A percentile compares a stretch with the other conserved stretches of the same genome.
These are phyloP conservation scores for Griposia aprilina DNA, from an alignment of 2,888 invertebrate genomes.

Conservation along the genomic window DNA sequence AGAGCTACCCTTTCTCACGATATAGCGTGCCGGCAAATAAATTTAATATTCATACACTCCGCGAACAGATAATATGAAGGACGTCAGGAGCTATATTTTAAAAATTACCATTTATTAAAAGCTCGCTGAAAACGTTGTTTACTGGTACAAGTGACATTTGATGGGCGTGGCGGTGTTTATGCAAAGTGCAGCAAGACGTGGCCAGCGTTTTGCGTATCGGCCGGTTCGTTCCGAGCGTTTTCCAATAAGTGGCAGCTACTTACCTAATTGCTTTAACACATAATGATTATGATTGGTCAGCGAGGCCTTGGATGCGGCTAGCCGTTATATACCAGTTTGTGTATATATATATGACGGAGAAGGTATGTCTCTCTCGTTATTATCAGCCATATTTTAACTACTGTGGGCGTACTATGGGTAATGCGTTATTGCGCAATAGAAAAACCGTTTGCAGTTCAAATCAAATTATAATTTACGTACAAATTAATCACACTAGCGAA, in stretches of 20 bases:
- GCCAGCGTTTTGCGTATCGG: constrained; percentile 63
- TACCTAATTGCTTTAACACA: constrained; percentile 81
- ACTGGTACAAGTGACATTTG: constrained; percentile 75
- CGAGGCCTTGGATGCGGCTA: constrained; percentile 43
- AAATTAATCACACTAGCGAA: too few species aligned
- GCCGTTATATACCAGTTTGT: constrained; percentile 37
- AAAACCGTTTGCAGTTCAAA: too few species aligned
- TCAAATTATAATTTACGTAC: too few species aligned
- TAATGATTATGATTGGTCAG: constrained; percentile 81
- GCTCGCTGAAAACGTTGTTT: constrained; percentile 68
- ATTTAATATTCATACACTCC: constrained; percentile 67
- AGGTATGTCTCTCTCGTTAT: too few species aligned
- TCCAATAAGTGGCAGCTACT: constrained; percentile 76
- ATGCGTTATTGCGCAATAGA: too few species aligned
- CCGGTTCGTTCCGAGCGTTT: constrained; percentile 61
- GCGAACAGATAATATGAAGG: constrained; percentile 67
- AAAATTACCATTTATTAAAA: constrained; percentile 73
- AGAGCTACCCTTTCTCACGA: constrained; percentile 63
- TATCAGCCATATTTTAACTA: too few species aligned
- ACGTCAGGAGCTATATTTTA: constrained; percentile 65
- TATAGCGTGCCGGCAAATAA: constrained; percentile 56
- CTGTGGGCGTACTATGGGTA: too few species aligned
- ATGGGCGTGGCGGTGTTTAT: constrained; percentile 83
- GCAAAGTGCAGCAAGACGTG: constrained; percentile 73
- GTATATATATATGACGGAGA: too few species aligned